Conservation (phyloP, 1,140 invertebrate genomes). For the Ladona fulva region DNA sequence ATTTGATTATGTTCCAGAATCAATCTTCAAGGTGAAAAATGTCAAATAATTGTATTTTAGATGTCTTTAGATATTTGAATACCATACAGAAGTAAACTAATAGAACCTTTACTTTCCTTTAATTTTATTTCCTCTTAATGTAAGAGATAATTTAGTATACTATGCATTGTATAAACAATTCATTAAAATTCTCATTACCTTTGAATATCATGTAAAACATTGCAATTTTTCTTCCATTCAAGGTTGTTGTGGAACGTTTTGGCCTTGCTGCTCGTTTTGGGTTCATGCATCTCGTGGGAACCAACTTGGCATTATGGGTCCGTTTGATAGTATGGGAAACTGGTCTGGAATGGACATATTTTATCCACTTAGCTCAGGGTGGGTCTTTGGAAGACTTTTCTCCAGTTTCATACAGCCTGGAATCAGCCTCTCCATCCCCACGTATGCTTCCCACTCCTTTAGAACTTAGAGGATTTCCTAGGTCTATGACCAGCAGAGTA, state of each 20-base stretch:
- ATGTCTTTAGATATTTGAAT: too few relatives aligned
- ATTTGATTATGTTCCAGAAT: too few relatives aligned
- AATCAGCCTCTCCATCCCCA: slow-evolving; percentile 11
- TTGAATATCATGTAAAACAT: too few relatives aligned
- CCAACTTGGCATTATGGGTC: slow-evolving; percentile 50
- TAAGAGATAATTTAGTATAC: too few relatives aligned
- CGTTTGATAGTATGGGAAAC: slow-evolving; percentile 52
- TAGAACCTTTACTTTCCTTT: too few relatives aligned
- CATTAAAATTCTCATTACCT: too few relatives aligned
- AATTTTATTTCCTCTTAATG: too few relatives aligned
- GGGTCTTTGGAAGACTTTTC: slow-evolving; percentile 20
- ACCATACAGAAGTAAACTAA: too few relatives aligned
- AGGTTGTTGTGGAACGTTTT: slow-evolving; percentile 49
- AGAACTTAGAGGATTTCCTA: slow-evolving; percentile 38
- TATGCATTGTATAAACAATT: too few relatives aligned
- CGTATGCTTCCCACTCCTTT: slow-evolving; percentile 33
- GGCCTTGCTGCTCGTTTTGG: slow-evolving; percentile 45
- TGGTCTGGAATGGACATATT: slow-evolving; percentile 45
- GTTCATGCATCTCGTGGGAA: slow-evolving; percentile 51
- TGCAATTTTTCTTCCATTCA: too few relatives aligned
- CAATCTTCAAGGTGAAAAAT: too few relatives aligned
- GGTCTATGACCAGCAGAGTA: slow-evolving; percentile 26
- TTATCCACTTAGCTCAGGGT: slow-evolving; percentile 39
- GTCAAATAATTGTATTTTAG: too few relatives aligned
- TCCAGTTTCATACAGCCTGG: neutral